phyloP scores from a whole-genome alignment of 2,113 vertebrate genomes.

The Crotalus helleri region DNA sequence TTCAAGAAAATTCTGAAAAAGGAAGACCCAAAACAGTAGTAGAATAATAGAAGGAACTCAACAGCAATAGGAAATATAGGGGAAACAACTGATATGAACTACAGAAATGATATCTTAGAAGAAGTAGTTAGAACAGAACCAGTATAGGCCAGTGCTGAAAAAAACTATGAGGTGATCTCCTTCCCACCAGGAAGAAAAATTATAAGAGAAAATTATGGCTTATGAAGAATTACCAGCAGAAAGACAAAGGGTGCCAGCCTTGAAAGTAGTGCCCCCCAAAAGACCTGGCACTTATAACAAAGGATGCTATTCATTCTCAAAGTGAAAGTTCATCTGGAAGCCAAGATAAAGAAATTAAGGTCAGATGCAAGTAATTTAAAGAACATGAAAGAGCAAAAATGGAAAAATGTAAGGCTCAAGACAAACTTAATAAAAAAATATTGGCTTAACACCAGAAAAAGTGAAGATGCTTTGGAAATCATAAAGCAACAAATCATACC shows the following conservation, averaged over 20 bases:
- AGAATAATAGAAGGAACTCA: background rate
- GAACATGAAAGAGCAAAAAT: background rate
- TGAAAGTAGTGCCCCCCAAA: background rate
- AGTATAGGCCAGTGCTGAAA: background rate
- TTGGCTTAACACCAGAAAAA: background rate
- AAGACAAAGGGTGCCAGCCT: background rate
- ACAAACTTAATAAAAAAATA: background rate
- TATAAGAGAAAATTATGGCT: background rate
- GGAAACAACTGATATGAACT: background rate
- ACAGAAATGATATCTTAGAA: background rate
- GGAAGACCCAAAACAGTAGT: background rate
- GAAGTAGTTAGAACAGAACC: background rate
- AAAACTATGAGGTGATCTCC: background rate
- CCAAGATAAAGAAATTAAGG: background rate
- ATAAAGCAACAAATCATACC: background rate
- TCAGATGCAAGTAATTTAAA: background rate
- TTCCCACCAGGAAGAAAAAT: background rate
- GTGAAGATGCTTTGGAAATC: background rate
- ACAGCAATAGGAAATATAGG: background rate
- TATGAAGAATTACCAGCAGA: background rate
- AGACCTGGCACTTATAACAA: background rate
- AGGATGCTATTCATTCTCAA: background rate
- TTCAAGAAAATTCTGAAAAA: background rate
- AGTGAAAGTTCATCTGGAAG: background rate
- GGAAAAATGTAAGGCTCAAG: background rate